Percentiles rank a stretch among this genome's conserved stretches.
Evolutionary conservation across 2,113 vertebrate genomes (phyloP).

Genomic region (Phalacrocorax pelagicus): DNA sequence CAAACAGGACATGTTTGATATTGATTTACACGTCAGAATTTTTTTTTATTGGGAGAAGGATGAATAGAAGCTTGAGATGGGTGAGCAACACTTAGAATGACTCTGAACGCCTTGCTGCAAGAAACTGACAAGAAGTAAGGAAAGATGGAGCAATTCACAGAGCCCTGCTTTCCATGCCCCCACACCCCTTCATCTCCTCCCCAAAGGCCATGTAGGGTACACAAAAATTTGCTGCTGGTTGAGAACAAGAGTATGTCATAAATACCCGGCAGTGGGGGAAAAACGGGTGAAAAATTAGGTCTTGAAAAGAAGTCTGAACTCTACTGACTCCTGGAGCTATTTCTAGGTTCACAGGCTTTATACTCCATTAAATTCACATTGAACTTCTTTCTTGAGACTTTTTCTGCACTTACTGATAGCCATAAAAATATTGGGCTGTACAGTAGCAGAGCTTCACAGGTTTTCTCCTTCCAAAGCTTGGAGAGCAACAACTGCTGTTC

Average conservation of each 20-base stretch:
- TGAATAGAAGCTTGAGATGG: neutral
- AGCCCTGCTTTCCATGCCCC: neutral
- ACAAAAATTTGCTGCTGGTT: neutral
- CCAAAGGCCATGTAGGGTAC: neutral
- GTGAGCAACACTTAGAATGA: neutral
- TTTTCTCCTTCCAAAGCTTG: neutral
- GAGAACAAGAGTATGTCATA: neutral
- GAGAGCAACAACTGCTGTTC: accelerated
- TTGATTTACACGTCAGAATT: neutral
- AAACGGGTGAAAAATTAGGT: neutral
- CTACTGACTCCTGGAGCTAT: neutral
- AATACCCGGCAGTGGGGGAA: too few relatives aligned
- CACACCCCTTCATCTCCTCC: neutral
- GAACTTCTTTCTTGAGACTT: neutral
- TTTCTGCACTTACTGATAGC: neutral
- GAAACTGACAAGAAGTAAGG: neutral
- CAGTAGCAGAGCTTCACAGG: neutral
- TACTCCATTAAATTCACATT: neutral
- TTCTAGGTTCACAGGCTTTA: neutral
- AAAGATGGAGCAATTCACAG: neutral
- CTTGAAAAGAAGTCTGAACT: neutral
- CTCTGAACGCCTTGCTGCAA: neutral
- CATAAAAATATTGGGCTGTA: neutral
- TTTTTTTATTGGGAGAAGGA: neutral
- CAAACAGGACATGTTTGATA: neutral